Base-by-base conservation (phyloP, 1,140 invertebrate genomes). In the Glomeris maerens region DNA sequence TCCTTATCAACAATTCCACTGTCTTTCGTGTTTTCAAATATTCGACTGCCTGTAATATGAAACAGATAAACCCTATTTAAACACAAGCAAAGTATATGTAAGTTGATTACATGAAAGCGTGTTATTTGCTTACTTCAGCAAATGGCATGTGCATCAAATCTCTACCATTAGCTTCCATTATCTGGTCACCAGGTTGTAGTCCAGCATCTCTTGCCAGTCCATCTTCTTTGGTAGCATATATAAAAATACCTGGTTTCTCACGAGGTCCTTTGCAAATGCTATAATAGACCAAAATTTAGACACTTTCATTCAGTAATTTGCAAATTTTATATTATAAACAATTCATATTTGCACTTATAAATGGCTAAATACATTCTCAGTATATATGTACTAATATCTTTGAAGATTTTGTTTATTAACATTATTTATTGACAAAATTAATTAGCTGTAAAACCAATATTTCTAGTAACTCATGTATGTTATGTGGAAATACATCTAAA, bases 141-240 rank as follows among this genome's bases (percentile, higher is more conserved):
- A 89, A 87, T 27, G 78, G 72, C 47, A 87, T 79, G 57, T 83
- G 76, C 21, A 73, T 71, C 61, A 85, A 84, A 57, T 78, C 77
- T 28, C 79, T 73, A 56, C 85, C 86, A 63, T 96, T 95, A 65
- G 90, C 92, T 59, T 82, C 79, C 22, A 93, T 64, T 41, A 96
- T 90, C 63, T 94, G 86, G 66, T 96, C 91, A 1, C 90, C 90
- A 1, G 86, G 83, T 62, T 86, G 75, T 7, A 96, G 66, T 0
- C 90, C 90, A 1, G 84, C 82, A 53, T 87, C 82, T 46, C 83
- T 71, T 0, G 89, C 90, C 46, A 92, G 78, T 26, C 89, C 87
- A 1, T 79, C 81, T 55, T 86, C 83, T 64, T 84, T 81, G n/a
- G 89, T 89, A 56, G 85, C 87, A 72, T 94, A 82, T 5, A 91